Percentiles rank a stretch among this genome's conserved stretches.
These are phyloP conservation scores for Physeter macrocephalus DNA, from an alignment of 2,113 vertebrate genomes.

Conservation along the genomic window DNA sequence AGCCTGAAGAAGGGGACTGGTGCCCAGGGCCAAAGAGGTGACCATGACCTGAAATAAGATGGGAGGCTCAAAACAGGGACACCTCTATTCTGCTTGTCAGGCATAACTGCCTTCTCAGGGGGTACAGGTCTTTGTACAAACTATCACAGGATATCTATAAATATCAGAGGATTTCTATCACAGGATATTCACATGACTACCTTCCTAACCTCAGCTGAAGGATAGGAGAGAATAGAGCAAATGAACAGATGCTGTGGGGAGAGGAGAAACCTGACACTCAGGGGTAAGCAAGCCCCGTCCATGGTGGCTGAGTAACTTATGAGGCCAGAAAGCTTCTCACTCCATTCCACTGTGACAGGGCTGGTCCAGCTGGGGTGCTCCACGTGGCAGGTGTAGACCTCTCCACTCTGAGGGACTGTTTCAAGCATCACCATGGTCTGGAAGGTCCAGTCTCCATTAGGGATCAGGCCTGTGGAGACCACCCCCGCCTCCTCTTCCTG, in stretches of 20 bases:
- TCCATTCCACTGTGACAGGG: background rate
- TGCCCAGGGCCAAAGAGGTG: fast-evolving
- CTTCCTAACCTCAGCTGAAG: fast-evolving
- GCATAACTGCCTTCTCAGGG: fast-evolving
- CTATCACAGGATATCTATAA: background rate
- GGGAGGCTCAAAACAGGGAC: fast-evolving
- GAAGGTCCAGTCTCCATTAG: slow-evolving; percentile 56
- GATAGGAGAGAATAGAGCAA: background rate
- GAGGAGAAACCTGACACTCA: background rate
- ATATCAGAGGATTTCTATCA: background rate
- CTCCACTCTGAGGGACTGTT: background rate
- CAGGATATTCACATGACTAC: background rate
- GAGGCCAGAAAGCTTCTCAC: background rate
- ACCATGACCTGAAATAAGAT: fast-evolving
- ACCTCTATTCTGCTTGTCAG: fast-evolving
- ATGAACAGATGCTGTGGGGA: fast-evolving
- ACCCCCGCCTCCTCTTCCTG: slow-evolving; percentile 21
- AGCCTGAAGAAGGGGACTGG: fast-evolving
- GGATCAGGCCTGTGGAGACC: slow-evolving; percentile 52
- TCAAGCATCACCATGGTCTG: slow-evolving; percentile 57
- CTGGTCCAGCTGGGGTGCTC: background rate
- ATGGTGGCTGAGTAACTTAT: fast-evolving
- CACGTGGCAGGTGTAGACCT: slow-evolving; percentile 60
- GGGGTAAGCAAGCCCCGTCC: background rate
- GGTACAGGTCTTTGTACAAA: fast-evolving